Base-by-base conservation (phyloP, 2,797 vertebrate species). In the Myotis vivesi region DNA sequence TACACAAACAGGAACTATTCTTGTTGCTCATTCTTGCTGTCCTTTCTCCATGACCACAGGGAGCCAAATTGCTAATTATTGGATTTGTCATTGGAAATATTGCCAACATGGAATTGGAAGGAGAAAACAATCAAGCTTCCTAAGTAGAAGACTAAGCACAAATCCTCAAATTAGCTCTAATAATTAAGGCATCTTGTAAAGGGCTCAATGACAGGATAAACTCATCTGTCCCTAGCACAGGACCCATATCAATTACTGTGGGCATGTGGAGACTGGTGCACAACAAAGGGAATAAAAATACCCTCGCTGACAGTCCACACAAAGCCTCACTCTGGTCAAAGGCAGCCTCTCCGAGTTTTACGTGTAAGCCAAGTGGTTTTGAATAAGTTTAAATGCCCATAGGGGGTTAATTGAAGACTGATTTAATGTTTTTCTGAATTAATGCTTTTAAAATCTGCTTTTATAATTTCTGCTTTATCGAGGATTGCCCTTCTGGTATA, bases 401-500 rank as follows among this genome's bases (percentile, higher is more conserved):
- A 98, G 92, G 97, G 98, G 98, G 98, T 98, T 98, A 98, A 98
- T 98, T 98, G 97, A 97, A 98, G 98, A 97, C 92, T 95, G 96
- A 97, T 95, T 97, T 97, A 88, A 97, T 98, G 97, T 96, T 97
- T 98, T 98, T 98, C 95, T 97, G 96, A 98, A 98, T 97, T 96
- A 97, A 97, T 94, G 93, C 97, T 98, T 98, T 98, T 96, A 96
- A 97, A 98, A 97, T 97, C 97, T 98, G 98, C 96, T 97, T 98
- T 98, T 98, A 98, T 98, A 98, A 98, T 98, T 98, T 98, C 98
- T 98, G 97, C 98, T 38, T 98, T 98, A 98, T 98, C 98, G 98
- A 98, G 98, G 97, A 98, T 98, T 98, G 98, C 98, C 98, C 98
- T 98, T 98, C 98, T 98, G 98, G 97, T 98, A 98, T 96, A 97